Evolutionary conservation across 2,797 vertebrate species (phyloP), one percentile per base, ranked within the genome.

Genomic region (Nannoperca obscura): DNA sequence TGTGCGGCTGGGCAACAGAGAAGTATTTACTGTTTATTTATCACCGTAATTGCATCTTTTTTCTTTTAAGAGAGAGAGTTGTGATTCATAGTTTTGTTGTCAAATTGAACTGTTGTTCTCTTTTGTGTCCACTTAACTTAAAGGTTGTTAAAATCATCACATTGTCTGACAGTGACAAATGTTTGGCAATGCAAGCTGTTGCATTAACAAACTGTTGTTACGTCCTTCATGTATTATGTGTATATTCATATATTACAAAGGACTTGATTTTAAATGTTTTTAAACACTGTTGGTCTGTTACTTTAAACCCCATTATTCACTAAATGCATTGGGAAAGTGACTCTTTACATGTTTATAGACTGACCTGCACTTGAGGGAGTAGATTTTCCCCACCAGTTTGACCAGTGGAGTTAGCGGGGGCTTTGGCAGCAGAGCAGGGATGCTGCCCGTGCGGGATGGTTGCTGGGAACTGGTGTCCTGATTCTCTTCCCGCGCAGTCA

Each of bases 331-430:
- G 15, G 24, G 11, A 27, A 14, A 24, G 13, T 32, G 38, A 59
- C 19, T n/a, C 2, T 50, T 54, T 15, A n/a, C 46, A 44, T 74
- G 27, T 42, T 34, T 5, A 38, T 4, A 2, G 15, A 80, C 93
- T 78, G 70, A 98, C 97, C 98, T 97, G 97, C 98, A 99, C 81
- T 98, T 98, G 32, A 99, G 96, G n/a, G 96, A 97, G 90, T 99
- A 99, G 74, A 97, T 91, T 82, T 98, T 98, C 30, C 98, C 98
- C 54, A 97, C 96, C 22, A 97, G 95, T 81, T 97, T 98, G 74
- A 99, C 98, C 70, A 98, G 90, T 1, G 97, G 97, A 0, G 96
- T 97, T 40, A 97, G 95, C 0, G 97, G 97, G 1, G 98, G 98
- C 62, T 95, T 97, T 19, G 97, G 97, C 80, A 98, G 95, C 89